phyloP scores from a whole-genome alignment of 2,113 vertebrate genomes.

The Grantiella picta region DNA sequence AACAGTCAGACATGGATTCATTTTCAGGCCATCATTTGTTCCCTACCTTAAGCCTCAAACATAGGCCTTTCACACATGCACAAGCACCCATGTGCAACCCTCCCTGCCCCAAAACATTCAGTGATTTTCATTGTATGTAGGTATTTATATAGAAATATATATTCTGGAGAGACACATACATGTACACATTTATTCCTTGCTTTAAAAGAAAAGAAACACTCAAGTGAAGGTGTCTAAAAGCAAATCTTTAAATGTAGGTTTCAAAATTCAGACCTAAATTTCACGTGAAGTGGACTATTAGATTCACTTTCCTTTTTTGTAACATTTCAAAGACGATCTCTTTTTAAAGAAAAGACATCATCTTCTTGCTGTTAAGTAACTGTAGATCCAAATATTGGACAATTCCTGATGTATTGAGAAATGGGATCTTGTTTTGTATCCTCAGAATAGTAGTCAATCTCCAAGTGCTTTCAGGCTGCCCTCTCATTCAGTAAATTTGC shows the following conservation, averaged over 20 bases:
- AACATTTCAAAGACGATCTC: not conserved
- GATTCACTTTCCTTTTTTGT: not conserved
- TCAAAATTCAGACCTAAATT: not conserved
- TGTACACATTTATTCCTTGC: not conserved
- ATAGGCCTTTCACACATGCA: rapidly evolving
- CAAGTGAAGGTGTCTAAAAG: not conserved
- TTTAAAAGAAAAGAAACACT: not conserved
- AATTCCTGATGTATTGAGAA: not conserved
- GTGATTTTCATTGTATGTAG: rapidly evolving
- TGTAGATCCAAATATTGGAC: not conserved
- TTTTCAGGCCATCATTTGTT: not conserved
- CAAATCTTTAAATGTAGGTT: not conserved
- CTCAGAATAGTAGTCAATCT: not conserved
- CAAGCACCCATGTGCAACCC: rapidly evolving
- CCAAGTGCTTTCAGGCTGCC: not conserved
- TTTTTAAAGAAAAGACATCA: not conserved
- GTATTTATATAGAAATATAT: not conserved
- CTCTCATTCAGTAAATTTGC: not conserved
- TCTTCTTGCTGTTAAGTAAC: not conserved
- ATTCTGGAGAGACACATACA: not conserved
- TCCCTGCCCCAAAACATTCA: not conserved
- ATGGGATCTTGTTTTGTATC: not conserved
- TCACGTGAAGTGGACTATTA: not conserved
- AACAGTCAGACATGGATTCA: not conserved
- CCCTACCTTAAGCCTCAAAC: not conserved